phyloP scores from a whole-genome alignment of 2,888 invertebrate species.

The Cordilura impudica region DNA sequence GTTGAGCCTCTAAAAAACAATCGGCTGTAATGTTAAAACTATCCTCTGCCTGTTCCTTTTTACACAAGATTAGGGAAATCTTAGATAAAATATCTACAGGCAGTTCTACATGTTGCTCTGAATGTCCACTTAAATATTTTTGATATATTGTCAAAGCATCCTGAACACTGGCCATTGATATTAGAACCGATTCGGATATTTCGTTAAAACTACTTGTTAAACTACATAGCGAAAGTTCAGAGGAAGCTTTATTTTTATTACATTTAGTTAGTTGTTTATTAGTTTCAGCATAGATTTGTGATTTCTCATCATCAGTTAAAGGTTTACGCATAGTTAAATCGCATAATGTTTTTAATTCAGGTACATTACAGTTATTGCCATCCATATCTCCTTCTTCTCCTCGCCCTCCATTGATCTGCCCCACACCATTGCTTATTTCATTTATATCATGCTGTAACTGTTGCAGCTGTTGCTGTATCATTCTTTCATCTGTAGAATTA shows the following conservation, averaged over 20 bases:
- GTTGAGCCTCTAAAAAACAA: conserved; percentile 87
- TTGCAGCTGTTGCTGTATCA: conserved; percentile 38
- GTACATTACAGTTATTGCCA: conserved; percentile 70
- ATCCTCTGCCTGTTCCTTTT: conserved; percentile 58
- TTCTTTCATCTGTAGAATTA: conserved; percentile 46
- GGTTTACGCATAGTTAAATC: conserved; percentile 77
- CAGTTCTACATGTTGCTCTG: conserved; percentile 72
- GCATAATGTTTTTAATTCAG: conserved; percentile 75
- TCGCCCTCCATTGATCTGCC: conserved; percentile 9
- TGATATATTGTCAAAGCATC: conserved; percentile 77
- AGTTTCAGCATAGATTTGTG: conserved; percentile 76
- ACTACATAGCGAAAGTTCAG: conserved; percentile 62
- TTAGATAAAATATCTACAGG: conserved; percentile 75
- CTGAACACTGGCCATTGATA: conserved; percentile 69
- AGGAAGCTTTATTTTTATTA: conserved; percentile 51
- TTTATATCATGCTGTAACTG: neutral
- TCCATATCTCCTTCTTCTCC: conserved; percentile 46
- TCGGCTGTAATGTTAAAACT: conserved; percentile 76
- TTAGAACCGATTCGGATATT: conserved; percentile 49
- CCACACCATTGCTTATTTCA: neutral
- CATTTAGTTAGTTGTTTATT: conserved; percentile 70
- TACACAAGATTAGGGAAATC: conserved; percentile 74
- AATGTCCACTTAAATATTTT: conserved; percentile 75
- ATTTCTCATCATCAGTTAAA: conserved; percentile 77
- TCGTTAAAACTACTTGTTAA: conserved; percentile 47